Evolutionary conservation across 2,113 vertebrate species (phyloP).

Genomic region (Eulemur macaco): DNA sequence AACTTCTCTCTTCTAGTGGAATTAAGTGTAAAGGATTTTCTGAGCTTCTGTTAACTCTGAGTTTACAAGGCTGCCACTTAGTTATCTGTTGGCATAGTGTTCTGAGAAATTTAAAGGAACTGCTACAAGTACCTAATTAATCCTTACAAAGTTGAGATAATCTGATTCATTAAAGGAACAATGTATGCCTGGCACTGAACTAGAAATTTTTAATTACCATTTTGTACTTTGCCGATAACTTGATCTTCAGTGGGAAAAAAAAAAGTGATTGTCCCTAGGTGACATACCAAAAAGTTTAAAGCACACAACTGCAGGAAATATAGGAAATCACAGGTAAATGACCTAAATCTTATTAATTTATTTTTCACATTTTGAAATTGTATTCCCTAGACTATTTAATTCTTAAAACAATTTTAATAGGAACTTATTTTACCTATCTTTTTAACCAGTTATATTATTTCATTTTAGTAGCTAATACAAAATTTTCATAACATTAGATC

Average conservation of each 20-base stretch:
- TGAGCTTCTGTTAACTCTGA: constrained; percentile 54
- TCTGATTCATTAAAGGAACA: constrained; percentile 80
- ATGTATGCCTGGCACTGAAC: constrained; percentile 67
- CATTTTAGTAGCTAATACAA: constrained; percentile 52
- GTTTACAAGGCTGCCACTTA: constrained; percentile 56
- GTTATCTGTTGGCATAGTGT: constrained; percentile 62
- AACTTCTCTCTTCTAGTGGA: constrained; percentile 7
- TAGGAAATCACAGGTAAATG: not conserved
- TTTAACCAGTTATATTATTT: not conserved
- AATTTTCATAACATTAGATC: constrained; percentile 49
- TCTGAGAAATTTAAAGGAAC: constrained; percentile 70
- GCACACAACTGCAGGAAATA: not conserved
- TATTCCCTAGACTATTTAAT: not conserved
- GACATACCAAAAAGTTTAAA: constrained; percentile 30
- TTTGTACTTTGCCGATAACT: constrained; percentile 71
- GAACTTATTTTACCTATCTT: not conserved
- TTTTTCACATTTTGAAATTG: constrained; percentile 18
- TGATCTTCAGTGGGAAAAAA: constrained; percentile 40
- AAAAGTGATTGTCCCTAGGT: constrained; percentile 39
- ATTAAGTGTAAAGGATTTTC: constrained; percentile 48
- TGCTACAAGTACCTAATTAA: constrained; percentile 76
- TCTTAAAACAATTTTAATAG: constrained; percentile 25
- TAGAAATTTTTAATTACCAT: constrained; percentile 75
- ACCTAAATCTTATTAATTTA: not conserved
- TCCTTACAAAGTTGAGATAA: constrained; percentile 78